These are phyloP conservation scores for Nycticebus coucang DNA, from an alignment of 2,113 vertebrate genomes.

Conservation along the genomic window DNA sequence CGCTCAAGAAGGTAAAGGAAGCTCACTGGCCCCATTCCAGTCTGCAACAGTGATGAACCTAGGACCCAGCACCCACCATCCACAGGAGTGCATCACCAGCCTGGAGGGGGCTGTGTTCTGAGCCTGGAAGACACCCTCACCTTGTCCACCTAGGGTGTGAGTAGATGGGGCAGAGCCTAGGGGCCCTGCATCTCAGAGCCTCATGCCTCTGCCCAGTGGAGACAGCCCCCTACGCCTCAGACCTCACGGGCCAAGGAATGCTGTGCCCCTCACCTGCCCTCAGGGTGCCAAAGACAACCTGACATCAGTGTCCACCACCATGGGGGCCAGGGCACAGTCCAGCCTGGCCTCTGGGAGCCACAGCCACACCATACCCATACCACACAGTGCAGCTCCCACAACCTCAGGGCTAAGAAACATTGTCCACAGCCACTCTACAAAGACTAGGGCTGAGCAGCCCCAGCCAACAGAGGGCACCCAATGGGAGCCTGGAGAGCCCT, in stretches of 20 bases:
- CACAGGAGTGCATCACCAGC: no score
- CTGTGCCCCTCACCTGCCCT: background rate
- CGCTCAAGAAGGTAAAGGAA: background rate
- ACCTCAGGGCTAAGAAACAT: background rate
- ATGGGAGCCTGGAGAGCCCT: background rate
- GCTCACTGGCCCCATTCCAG: accelerated
- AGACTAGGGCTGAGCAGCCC: accelerated
- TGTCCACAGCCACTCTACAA: accelerated
- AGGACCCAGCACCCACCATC: background rate
- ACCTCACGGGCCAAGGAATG: no score
- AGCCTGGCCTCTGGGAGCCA: background rate
- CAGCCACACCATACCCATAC: accelerated
- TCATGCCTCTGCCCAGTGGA: background rate
- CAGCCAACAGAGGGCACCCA: accelerated
- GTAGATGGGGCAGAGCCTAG: accelerated
- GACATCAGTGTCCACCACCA: background rate
- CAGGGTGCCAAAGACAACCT: background rate
- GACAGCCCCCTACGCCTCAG: background rate
- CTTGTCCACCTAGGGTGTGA: accelerated
- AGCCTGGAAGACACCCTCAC: background rate
- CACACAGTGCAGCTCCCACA: background rate
- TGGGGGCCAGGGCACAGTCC: background rate
- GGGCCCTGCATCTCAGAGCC: background rate
- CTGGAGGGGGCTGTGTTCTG: accelerated
- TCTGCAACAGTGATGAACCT: accelerated